Evolutionary conservation across 2,797 vertebrate genomes (phyloP), one percentile per base, ranked within the genome.

Genomic region (Sphaeramia orbicularis): DNA sequence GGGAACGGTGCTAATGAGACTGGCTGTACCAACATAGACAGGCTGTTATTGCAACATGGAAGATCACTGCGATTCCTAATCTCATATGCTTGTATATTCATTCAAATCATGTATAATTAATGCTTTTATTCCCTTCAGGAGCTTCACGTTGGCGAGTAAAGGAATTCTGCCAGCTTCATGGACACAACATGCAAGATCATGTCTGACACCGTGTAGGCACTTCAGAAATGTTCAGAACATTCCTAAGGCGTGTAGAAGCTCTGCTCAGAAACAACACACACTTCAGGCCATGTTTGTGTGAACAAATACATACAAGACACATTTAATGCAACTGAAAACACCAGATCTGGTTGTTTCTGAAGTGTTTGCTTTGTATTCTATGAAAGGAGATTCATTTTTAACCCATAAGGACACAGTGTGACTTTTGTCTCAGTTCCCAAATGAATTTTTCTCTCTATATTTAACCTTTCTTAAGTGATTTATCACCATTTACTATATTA

Each of bases 31-130:
- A 78, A 89, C 85, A 78, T 45, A 72, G 80, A 79, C 74, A 54
- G 73, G 62, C 81, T 85, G 82, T 88, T 87, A 88, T 71, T 86
- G 79, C 86, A 83, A 89, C 86, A 81, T 7, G 65, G 71, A 89
- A 83, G 81, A 90, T 85, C 84, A 87, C 79, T 78, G 73, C 81
- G 14, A 66, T 71, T 77, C 73, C 69, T 84, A 84, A 88, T 90
- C 80, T 84, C 37, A 7, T 84, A 89, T 89, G 89, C 89, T 87
- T 85, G 82, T 90, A 83, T 80, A 78, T 86, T 88, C 85, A 86
- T 86, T 89, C 80, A 80, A 75, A 82, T 84, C 50, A 89, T 92
- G 50, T 80, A 91, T 93, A 87, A 88, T 91, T 86, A 71, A 93
- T 89, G 71, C 15, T 57, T 74, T 52, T 61, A 83, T 77, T 89